Conservation (phyloP, 2,113 vertebrate genomes). For the Prochilodus magdalenae region DNA sequence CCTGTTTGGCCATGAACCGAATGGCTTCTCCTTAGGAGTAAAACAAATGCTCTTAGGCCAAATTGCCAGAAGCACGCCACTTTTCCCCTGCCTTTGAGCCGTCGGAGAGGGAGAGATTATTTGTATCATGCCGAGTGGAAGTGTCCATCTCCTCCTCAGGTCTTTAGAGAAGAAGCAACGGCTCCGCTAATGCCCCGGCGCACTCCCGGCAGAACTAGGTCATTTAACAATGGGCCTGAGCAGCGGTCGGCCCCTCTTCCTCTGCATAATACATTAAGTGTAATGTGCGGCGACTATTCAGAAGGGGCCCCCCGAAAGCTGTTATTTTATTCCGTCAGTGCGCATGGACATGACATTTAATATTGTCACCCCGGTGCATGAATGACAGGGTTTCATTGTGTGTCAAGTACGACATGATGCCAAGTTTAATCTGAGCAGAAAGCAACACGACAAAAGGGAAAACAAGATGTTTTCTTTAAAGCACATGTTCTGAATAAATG, state of each 20-base stretch:
- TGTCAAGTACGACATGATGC: slow-evolving; percentile 89
- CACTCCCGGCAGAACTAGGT: slow-evolving; percentile 90
- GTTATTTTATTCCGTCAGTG: slow-evolving; percentile 95
- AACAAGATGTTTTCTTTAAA: slow-evolving; percentile 81
- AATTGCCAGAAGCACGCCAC: slow-evolving; percentile 68
- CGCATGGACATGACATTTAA: slow-evolving; percentile 97
- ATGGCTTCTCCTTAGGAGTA: slow-evolving; percentile 67
- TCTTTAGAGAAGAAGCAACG: slow-evolving; percentile 77
- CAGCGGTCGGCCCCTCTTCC: slow-evolving; percentile 88
- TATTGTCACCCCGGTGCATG: slow-evolving; percentile 88
- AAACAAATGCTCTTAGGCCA: slow-evolving; percentile 70
- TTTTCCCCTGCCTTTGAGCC: slow-evolving; percentile 73
- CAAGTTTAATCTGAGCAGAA: slow-evolving; percentile 88
- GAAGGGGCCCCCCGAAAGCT: slow-evolving; percentile 82
- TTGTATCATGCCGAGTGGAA: slow-evolving; percentile 81
- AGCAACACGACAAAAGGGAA: slow-evolving; percentile 85
- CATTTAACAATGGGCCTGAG: slow-evolving; percentile 92
- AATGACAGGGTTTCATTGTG: slow-evolving; percentile 95
- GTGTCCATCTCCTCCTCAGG: slow-evolving; percentile 77
- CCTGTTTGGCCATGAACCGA: slow-evolving; percentile 69
- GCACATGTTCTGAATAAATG: slow-evolving; percentile 85
- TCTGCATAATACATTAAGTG: slow-evolving; percentile 98
- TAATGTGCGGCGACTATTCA: slow-evolving; percentile 90
- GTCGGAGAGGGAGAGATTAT: slow-evolving; percentile 70
- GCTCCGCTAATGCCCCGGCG: slow-evolving; percentile 74